phyloP scores from a whole-genome alignment of 2,888 invertebrate genomes.

The Trissolcus japonicus region DNA sequence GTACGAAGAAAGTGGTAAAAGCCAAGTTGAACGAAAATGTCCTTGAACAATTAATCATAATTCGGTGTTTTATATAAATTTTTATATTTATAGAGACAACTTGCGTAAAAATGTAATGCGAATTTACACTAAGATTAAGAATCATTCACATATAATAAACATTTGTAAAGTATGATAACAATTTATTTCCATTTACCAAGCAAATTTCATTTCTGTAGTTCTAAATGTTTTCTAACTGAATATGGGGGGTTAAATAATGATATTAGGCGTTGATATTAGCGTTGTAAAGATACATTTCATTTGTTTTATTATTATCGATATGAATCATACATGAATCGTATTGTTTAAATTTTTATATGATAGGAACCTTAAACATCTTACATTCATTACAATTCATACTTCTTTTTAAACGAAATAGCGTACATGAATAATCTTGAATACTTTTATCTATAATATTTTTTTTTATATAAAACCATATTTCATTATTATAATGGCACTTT shows the following conservation, averaged over 20 bases:
- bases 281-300: neutral
- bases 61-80: conserved; percentile 40
- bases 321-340: conserved; percentile 49
- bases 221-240: too few relatives aligned
- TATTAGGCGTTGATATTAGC: neutral
- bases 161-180: conserved; percentile 21
- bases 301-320: conserved; percentile 8
- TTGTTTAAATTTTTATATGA: conserved; percentile 29
- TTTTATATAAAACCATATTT: conserved; percentile 17
- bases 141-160: conserved; percentile 29
- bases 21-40: conserved; percentile 97
- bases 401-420: conserved; percentile 18
- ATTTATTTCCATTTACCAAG: neutral
- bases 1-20: conserved; percentile 98
- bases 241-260: neutral
- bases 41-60: conserved; percentile 78
- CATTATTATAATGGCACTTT: conserved; percentile 22
- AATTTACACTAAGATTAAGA: conserved; percentile 19
- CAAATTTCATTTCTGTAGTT: too few relatives aligned
- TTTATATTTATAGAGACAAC: conserved; percentile 35
- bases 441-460: conserved; percentile 7
- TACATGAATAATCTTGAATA: neutral
- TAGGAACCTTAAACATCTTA: conserved; percentile 29
- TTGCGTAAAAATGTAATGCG: conserved; percentile 16
- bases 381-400: conserved; percentile 13